A percentile compares a stretch with the other conserved stretches of the same genome.
Evolutionary conservation across 2,797 vertebrate genomes (phyloP).

Genomic region (Gorsachius magnificus): DNA sequence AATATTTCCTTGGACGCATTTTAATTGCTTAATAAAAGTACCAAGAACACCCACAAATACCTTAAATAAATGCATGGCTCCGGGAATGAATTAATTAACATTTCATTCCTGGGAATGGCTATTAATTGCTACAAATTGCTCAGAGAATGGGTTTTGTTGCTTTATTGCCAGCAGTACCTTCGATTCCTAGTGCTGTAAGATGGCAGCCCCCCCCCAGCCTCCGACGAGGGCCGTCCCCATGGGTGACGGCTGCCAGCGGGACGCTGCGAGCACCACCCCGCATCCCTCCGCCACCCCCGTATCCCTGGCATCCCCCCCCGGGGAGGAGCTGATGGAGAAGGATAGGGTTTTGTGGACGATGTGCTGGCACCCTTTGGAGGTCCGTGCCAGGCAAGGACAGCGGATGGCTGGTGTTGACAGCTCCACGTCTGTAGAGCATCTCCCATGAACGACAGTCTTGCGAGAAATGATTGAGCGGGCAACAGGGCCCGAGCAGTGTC

Average conservation of each 20-base stretch:
- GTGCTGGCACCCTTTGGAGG: neutral
- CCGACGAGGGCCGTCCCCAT: fast-evolving
- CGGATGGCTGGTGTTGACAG: neutral
- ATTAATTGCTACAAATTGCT: constrained; percentile 63
- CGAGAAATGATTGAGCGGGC: neutral
- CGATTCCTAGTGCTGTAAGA: neutral
- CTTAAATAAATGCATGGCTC: constrained; percentile 62
- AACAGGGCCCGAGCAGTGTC: neutral
- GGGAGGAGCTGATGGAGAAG: neutral
- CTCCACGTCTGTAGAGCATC: neutral
- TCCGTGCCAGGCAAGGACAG: neutral
- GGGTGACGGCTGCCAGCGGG: neutral
- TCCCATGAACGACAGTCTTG: neutral
- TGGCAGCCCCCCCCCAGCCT: neutral
- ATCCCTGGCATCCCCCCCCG: fast-evolving
- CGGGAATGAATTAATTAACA: constrained; percentile 64
- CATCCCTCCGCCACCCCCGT: fast-evolving
- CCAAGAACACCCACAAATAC: constrained; percentile 53
- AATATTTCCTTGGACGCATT: constrained; percentile 75
- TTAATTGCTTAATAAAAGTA: constrained; percentile 75
- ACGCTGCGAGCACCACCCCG: neutral
- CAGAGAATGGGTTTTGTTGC: constrained; percentile 33
- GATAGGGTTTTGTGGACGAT: fast-evolving
- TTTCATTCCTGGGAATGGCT: constrained; percentile 65
- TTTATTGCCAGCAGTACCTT: constrained; percentile 35